Evolutionary conservation across 2,113 vertebrate species (phyloP).

Genomic region (Gasterosteus aculeatus): DNA sequence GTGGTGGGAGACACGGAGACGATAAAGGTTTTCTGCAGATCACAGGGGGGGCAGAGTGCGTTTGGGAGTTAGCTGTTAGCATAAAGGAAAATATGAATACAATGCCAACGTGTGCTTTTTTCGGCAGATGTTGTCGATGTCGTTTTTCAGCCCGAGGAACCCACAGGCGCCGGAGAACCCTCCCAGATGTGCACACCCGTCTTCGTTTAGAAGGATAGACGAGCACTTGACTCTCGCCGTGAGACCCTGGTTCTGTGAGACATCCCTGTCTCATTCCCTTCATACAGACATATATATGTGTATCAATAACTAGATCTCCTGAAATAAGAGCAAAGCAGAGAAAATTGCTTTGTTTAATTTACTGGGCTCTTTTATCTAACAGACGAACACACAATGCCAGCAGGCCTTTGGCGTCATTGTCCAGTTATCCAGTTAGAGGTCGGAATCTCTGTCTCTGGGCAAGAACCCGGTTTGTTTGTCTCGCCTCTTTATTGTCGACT

Average conservation of each 20-base stretch:
- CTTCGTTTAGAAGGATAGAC: no score
- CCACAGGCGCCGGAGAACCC: no score
- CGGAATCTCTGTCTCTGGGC: background rate
- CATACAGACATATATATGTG: no score
- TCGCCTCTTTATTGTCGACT: conserved; percentile 26
- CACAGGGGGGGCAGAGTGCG: background rate
- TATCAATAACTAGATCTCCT: no score
- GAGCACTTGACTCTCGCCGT: background rate
- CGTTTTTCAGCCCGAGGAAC: background rate
- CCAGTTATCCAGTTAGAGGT: background rate
- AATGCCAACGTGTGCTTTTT: background rate
- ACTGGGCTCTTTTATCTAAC: background rate
- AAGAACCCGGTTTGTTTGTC: conserved; percentile 38
- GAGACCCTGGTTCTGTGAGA: no score
- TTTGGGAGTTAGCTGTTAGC: background rate
- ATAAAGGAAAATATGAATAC: background rate
- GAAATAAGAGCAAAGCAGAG: background rate
- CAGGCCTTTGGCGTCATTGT: conserved; percentile 24
- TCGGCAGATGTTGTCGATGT: background rate
- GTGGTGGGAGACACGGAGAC: background rate
- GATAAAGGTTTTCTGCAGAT: background rate
- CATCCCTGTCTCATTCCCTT: background rate
- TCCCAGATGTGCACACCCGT: no score
- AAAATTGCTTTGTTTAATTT: conserved; percentile 26
- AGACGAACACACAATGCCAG: conserved; percentile 1